A percentile compares a stretch with the other conserved stretches of the same genome.
phyloP scores from a whole-genome alignment of 1,140 invertebrate species.

The Zaprionus capensis region DNA sequence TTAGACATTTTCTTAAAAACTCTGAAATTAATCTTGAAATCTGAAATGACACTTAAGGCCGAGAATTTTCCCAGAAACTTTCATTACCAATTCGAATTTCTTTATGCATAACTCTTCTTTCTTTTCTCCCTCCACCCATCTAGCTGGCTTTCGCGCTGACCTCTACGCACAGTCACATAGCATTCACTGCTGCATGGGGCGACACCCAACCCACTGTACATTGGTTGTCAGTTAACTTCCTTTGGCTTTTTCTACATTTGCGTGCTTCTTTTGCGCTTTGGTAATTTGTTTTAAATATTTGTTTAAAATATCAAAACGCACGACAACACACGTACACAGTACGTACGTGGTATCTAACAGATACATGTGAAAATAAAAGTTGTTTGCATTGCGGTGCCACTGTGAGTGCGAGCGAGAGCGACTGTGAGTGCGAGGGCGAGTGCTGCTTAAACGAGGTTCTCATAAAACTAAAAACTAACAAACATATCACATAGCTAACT shows the following conservation, averaged over 20 bases:
- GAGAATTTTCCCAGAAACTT: background rate
- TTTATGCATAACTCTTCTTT: background rate
- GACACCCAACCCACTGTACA: conserved; percentile 46
- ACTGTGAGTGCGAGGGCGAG: conserved; percentile 1
- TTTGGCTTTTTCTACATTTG: conserved; percentile 50
- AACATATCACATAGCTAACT: conserved; percentile 31
- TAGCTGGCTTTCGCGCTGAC: background rate
- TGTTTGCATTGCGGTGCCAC: conserved; percentile 51
- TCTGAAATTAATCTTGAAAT: background rate
- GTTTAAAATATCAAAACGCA: conserved; percentile 77
- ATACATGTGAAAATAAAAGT: conserved; percentile 81
- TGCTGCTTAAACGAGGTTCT: conserved; percentile 51
- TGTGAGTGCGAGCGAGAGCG: conserved; percentile 6
- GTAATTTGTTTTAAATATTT: conserved; percentile 82
- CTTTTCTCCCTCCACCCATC: background rate
- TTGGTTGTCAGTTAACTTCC: conserved; percentile 37
- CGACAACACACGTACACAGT: conserved; percentile 68
- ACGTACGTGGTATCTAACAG: conserved; percentile 78
- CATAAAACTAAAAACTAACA: conserved; percentile 43
- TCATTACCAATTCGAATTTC: background rate
- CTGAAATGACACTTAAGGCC: background rate
- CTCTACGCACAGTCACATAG: background rate
- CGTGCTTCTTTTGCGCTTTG: conserved; percentile 70
- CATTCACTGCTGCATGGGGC: background rate
- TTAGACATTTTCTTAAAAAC: background rate